Evolutionary conservation across 2,797 vertebrate genomes (phyloP).

Genomic region (Anguilla obscura): DNA sequence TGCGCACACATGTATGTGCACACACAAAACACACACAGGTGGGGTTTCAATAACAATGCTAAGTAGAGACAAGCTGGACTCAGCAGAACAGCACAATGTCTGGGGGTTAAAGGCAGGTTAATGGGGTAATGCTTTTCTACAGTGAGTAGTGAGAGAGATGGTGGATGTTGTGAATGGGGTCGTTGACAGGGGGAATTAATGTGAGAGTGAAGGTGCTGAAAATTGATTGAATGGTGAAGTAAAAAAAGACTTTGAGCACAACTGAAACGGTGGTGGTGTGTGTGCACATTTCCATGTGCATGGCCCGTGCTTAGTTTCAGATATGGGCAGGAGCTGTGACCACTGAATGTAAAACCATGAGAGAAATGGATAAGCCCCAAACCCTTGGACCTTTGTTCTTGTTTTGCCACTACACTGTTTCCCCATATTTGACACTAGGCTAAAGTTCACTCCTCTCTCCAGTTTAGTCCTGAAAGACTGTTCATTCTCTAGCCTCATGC

Average conservation of each 20-base stretch:
- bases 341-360: too few relatives aligned
- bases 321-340: background rate
- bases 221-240: background rate
- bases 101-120: background rate
- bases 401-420: background rate
- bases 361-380: background rate
- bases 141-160: background rate
- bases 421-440: background rate
- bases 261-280: background rate
- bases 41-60: background rate
- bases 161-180: background rate
- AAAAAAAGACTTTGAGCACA: background rate
- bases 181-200: background rate
- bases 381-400: constrained; percentile 18
- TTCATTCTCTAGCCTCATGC: background rate
- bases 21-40: background rate
- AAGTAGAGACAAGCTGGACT: background rate
- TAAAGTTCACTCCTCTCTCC: background rate
- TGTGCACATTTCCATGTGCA: background rate
- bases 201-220: background rate
- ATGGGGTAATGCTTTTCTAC: background rate
- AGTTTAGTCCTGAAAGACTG: background rate
- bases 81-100: background rate
- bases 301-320: background rate
- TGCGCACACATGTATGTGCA: background rate